phyloP scores from a whole-genome alignment of 1,140 invertebrate genomes.

The Sitodiplosis mosellana region DNA sequence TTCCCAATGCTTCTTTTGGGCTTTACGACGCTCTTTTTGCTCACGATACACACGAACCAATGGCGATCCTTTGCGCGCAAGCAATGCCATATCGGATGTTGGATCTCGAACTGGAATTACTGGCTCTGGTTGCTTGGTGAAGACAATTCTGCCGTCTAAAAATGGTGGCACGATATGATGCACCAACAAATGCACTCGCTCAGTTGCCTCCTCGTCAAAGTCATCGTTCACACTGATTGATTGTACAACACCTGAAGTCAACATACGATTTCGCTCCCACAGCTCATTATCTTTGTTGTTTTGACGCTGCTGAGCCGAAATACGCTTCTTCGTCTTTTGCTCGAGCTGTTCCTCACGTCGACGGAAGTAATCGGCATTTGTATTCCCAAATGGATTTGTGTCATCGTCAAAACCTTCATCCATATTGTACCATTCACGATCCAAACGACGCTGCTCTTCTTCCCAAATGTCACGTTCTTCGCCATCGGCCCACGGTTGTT shows the following conservation, averaged over 20 bases:
- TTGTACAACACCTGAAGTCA: slow-evolving; percentile 87
- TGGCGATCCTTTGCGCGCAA: slow-evolving; percentile 87
- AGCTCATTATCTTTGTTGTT: slow-evolving; percentile 95
- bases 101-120: slow-evolving; percentile 81
- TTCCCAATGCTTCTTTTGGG: slow-evolving; percentile 99
- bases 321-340: slow-evolving; percentile 71
- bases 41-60: slow-evolving; percentile 81
- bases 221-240: slow-evolving; percentile 81
- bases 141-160: slow-evolving; percentile 94
- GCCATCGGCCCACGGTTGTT: slow-evolving; percentile 33
- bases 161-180: slow-evolving; percentile 99
- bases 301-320: slow-evolving; percentile 87
- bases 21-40: slow-evolving; percentile 87
- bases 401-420: slow-evolving; percentile 88
- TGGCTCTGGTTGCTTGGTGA: slow-evolving; percentile 97
- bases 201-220: slow-evolving; percentile 80
- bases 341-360: slow-evolving; percentile 86
- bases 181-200: slow-evolving; percentile 86
- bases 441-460: slow-evolving; percentile 79
- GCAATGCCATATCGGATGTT: slow-evolving; percentile 93
- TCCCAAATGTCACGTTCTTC: slow-evolving; percentile 73
- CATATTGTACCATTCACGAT: slow-evolving; percentile 92
- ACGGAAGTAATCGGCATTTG: slow-evolving; percentile 76
- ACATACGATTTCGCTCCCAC: slow-evolving; percentile 97
- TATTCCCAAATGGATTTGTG: slow-evolving; percentile 77